Conservation (phyloP, 2,888 invertebrate genomes). For the Petrophora chlorosata region DNA sequence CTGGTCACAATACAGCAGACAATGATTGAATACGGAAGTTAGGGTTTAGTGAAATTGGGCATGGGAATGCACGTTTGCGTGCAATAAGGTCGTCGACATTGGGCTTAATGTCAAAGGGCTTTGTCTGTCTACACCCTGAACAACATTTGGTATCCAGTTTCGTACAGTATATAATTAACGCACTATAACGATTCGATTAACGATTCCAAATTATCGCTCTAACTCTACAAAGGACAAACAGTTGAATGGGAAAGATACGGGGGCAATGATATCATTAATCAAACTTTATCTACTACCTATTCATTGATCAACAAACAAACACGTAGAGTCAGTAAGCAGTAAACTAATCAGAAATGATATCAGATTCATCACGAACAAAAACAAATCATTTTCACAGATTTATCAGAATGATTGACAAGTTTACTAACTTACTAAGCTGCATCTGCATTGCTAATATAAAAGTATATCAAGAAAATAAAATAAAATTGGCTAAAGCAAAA, state of each 20-base stretch:
- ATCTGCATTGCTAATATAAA: slow-evolving; percentile 1
- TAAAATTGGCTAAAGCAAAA: neutral
- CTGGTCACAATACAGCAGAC: slow-evolving; percentile 12
- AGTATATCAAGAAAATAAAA: slow-evolving; percentile 3
- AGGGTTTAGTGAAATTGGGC: slow-evolving; percentile 27
- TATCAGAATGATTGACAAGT: too few relatives aligned
- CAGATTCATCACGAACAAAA: neutral
- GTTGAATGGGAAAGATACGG: neutral
- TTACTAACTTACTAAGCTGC: too few relatives aligned
- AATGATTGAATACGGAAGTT: slow-evolving; percentile 18
- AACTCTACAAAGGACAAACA: neutral
- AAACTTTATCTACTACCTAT: slow-evolving; percentile 6
- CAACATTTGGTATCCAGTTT: neutral
- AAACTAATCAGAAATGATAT: slow-evolving; percentile 1
- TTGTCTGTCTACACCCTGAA: slow-evolving; percentile 9
- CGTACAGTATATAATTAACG: neutral
- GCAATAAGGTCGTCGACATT: slow-evolving; percentile 27
- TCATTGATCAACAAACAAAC: slow-evolving; percentile 13
- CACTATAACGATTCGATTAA: neutral
- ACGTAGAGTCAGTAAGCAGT: slow-evolving; percentile 9
- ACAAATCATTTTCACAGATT: too few relatives aligned
- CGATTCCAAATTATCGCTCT: too few relatives aligned
- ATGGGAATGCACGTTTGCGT: slow-evolving; percentile 28
- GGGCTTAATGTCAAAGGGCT: slow-evolving; percentile 27
- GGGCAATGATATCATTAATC: slow-evolving; percentile 3